These are phyloP conservation scores for Sarcophaga carnaria DNA, from an alignment of 2,888 invertebrate species.

Conservation along the genomic window DNA sequence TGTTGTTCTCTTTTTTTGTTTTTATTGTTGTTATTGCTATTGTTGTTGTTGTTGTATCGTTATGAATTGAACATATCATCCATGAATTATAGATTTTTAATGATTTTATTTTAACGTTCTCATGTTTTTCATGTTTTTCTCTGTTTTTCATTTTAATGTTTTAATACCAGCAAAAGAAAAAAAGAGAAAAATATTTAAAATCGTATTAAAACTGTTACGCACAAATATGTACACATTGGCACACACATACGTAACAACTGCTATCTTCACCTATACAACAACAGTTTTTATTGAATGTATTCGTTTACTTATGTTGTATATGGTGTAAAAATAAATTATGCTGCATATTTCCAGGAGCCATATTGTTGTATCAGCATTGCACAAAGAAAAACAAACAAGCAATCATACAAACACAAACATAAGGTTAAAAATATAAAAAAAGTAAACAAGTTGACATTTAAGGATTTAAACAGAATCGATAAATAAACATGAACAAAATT, in stretches of 20 bases:
- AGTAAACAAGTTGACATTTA: not conserved
- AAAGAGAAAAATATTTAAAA: not conserved
- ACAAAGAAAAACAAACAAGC: not conserved
- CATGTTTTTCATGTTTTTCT: not conserved
- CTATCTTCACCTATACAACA: not conserved
- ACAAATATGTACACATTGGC: not conserved
- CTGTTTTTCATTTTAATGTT: not conserved
- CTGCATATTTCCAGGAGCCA: not conserved
- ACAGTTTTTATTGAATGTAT: conserved; percentile 6
- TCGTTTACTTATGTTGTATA: conserved; percentile 2
- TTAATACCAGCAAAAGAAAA: not conserved
- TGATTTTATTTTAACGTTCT: conserved; percentile 18
- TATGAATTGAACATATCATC: conserved; percentile 26
- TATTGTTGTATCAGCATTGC: not conserved
- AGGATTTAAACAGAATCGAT: not conserved
- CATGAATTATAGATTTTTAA: conserved; percentile 55
- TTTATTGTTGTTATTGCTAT: not conserved
- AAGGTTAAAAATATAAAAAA: not conserved
- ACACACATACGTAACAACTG: not conserved
- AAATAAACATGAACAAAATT: not conserved
- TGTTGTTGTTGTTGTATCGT: conserved; percentile 12
- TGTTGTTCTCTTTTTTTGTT: too few relatives aligned
- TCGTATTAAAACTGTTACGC: conserved; percentile 19
- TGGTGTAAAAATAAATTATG: not conserved
- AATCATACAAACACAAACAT: too few relatives aligned